These are phyloP conservation scores for Scylla paramamosain DNA, from an alignment of 1,140 invertebrate genomes.

Conservation along the genomic window DNA sequence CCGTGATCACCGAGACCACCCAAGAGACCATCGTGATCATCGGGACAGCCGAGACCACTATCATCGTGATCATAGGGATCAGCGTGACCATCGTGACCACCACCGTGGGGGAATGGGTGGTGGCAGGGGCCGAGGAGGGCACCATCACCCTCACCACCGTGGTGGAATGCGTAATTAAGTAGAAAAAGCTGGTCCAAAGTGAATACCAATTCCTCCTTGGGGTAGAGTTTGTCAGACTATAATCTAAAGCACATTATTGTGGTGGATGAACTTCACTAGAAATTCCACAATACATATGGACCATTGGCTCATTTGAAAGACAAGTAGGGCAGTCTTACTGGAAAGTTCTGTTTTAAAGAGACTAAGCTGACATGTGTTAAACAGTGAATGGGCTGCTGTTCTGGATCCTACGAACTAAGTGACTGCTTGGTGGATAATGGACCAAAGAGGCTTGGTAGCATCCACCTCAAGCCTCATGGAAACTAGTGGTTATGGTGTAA, in stretches of 20 bases:
- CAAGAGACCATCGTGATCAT: slow-evolving; percentile 68
- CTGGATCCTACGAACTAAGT: slow-evolving; percentile 55
- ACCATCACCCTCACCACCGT: slow-evolving; percentile 64
- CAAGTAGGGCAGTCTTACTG: slow-evolving; percentile 51
- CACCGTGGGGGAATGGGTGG: slow-evolving; percentile 72
- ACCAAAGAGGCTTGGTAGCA: slow-evolving; percentile 51
- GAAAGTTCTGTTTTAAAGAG: slow-evolving; percentile 53
- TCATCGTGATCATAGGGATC: slow-evolving; percentile 72
- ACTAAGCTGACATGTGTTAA: slow-evolving; percentile 56
- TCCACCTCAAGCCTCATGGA: slow-evolving; percentile 45
- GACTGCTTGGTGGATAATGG: slow-evolving; percentile 49
- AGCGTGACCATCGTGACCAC: slow-evolving; percentile 69
- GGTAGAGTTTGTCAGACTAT: slow-evolving; percentile 27
- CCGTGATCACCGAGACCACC: slow-evolving; percentile 60
- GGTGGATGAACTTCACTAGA: slow-evolving; percentile 42
- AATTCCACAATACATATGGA: slow-evolving; percentile 52
- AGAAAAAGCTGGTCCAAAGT: slow-evolving; percentile 49
- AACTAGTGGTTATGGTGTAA: slow-evolving; percentile 51
- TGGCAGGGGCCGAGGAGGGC: slow-evolving; percentile 53
- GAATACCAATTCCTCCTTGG: slow-evolving; percentile 13
- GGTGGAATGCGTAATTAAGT: slow-evolving; percentile 65
- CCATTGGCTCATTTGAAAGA: slow-evolving; percentile 65
- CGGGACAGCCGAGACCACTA: slow-evolving; percentile 62
- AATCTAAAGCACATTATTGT: slow-evolving; percentile 24
- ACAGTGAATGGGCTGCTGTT: slow-evolving; percentile 51